phyloP scores from a whole-genome alignment of 1,140 invertebrate genomes.

The Drosophila miranda region DNA sequence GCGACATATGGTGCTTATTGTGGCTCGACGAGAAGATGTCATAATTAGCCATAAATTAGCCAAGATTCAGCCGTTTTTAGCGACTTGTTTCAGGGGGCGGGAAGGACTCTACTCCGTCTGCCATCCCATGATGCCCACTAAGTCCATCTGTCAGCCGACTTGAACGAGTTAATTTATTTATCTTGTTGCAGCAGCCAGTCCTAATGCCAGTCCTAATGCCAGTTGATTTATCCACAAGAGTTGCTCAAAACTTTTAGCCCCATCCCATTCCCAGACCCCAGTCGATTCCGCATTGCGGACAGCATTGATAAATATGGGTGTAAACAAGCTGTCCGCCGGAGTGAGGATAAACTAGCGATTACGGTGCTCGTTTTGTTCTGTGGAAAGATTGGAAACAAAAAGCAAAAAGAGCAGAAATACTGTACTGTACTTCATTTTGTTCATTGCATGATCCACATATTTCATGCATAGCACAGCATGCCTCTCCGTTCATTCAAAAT shows the following conservation, averaged over 20 bases:
- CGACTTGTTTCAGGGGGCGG: conserved; percentile 40
- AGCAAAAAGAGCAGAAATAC: neutral
- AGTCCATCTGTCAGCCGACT: conserved; percentile 50
- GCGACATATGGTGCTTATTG: conserved; percentile 50
- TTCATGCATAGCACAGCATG: no score
- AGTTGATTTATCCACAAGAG: conserved; percentile 51
- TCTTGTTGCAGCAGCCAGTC: conserved; percentile 23
- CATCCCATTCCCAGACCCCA: neutral
- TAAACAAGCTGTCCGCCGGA: conserved; percentile 33
- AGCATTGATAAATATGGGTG: conserved; percentile 51
- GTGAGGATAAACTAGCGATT: conserved; percentile 22
- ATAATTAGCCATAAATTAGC: conserved; percentile 71
- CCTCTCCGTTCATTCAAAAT: no score
- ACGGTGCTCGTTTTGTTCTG: conserved; percentile 12
- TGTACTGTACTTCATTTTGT: no score
- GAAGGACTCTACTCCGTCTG: conserved; percentile 4
- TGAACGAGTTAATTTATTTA: conserved; percentile 64
- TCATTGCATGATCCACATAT: no score
- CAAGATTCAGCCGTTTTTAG: conserved; percentile 58
- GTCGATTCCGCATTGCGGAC: conserved; percentile 25
- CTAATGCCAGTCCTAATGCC: conserved; percentile 41
- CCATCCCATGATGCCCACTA: conserved; percentile 42
- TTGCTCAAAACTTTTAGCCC: conserved; percentile 39
- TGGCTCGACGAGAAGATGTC: conserved; percentile 2
- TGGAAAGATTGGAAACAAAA: conserved; percentile 29